Evolutionary conservation across 2,888 invertebrate species (phyloP), one percentile per base, ranked within the genome.

Genomic region (Epiperipatus broadwayi): DNA sequence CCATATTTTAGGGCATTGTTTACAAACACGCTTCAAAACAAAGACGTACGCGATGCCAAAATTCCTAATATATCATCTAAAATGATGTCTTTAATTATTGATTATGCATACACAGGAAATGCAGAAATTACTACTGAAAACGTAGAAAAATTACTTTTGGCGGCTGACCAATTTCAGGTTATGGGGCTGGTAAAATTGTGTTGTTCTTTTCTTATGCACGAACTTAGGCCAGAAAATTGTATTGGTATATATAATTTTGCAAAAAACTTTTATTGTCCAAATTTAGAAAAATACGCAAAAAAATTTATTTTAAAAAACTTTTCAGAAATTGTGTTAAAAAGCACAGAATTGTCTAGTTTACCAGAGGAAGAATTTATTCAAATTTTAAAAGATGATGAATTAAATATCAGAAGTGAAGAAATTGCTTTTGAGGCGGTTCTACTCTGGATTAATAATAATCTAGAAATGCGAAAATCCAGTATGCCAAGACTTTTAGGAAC

Each of bases 1-100:
- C 72, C 75, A 16, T 77, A 75, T 58, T 76, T 78, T 57, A 71
- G 69, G 59, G 73, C 72, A 1, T 64, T 74, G 46, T 75, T 77
- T 57, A 71, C 72, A n/a, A n/a, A n/a, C n/a, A n/a, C n/a, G n/a
- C n/a, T n/a, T n/a, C n/a, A n/a, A n/a, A n/a, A n/a, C n/a, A n/a
- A n/a, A n/a, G n/a, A n/a, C n/a, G n/a, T n/a, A n/a, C n/a, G n/a
- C n/a, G 66, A 71, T 54, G 68, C 74, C 46, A 63, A 63, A 47
- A 66, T 74, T 22, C 68, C 67, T 5, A 52, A 52, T 3, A 51
- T 60, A 2, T 48, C 53, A 2, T 47, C 54, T 3, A 54, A 57
- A 68, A 50, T 57, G 18, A 71, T 80, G 61, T 63, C 63, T 39
- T 59, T 69, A 28, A 69, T 80, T 42, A 66, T 81, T 39, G 75